Percentiles rank a stretch among this genome's conserved stretches.
These are phyloP conservation scores for Sialis fuliginosa DNA, from an alignment of 2,888 invertebrate genomes.

Conservation along the genomic window DNA sequence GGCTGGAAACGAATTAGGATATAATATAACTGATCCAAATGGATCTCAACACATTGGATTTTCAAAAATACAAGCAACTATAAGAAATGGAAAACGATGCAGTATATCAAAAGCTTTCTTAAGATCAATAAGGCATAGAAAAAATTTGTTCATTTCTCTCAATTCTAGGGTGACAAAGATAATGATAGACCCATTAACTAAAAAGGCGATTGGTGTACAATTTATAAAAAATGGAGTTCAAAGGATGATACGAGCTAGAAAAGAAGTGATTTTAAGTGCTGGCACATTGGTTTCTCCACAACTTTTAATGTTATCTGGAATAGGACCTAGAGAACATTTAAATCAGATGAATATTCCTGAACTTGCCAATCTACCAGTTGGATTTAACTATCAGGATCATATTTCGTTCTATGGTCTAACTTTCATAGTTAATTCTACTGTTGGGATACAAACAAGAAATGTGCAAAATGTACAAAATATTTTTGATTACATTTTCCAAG, in stretches of 20 bases:
- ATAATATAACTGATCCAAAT: slow-evolving; percentile 52
- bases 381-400: slow-evolving; percentile 69
- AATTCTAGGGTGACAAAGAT: slow-evolving; percentile 49
- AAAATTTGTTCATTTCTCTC: slow-evolving; percentile 54
- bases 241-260: slow-evolving; percentile 37
- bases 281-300: slow-evolving; percentile 76
- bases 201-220: slow-evolving; percentile 46
- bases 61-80: slow-evolving; percentile 50
- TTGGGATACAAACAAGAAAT: slow-evolving; percentile 45
- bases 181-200: slow-evolving; percentile 40
- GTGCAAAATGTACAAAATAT: slow-evolving; percentile 30
- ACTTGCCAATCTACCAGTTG: slow-evolving; percentile 53
- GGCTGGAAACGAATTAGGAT: slow-evolving; percentile 52
- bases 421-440: slow-evolving; percentile 50
- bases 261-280: slow-evolving; percentile 63
- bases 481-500: slow-evolving; percentile 39
- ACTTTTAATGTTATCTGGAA: slow-evolving; percentile 67
- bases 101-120: slow-evolving; percentile 68
- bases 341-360: slow-evolving; percentile 37
- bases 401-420: slow-evolving; percentile 53
- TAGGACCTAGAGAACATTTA: slow-evolving; percentile 50
- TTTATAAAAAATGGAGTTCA: slow-evolving; percentile 41
- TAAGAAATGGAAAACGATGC: slow-evolving; percentile 53
- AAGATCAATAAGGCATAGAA: slow-evolving; percentile 40
- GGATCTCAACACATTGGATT: slow-evolving; percentile 45